A percentile compares a stretch with the other conserved stretches of the same genome.
Conservation (phyloP, 2,797 vertebrate genomes). For the Danio kyathit region DNA sequence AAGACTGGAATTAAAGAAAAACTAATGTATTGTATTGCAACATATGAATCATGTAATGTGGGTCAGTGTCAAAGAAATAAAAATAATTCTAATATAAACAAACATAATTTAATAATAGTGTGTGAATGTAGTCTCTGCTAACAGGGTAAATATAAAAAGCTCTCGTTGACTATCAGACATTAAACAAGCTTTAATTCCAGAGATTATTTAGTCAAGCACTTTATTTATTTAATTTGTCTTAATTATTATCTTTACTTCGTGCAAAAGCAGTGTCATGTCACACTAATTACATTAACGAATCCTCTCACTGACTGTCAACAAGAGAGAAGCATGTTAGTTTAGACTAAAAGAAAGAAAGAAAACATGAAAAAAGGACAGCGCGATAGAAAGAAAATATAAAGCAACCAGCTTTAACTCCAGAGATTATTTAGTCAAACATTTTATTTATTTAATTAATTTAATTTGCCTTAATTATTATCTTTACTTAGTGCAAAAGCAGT, state of each 20-base stretch:
- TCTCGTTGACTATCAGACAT: neutral
- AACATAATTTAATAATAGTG: neutral
- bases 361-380: too few species aligned
- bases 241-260: too few species aligned
- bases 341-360: too few species aligned
- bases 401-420: too few species aligned
- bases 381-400: too few species aligned
- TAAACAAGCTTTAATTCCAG: neutral
- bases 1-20: neutral
- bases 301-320: too few species aligned
- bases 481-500: neutral
- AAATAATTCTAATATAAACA: too few species aligned
- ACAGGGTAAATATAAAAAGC: neutral
- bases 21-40: too few species aligned
- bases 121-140: slow-evolving; percentile 5
- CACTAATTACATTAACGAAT: too few species aligned
- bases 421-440: too few species aligned
- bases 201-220: neutral
- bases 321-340: too few species aligned
- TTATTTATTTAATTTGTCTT: neutral
- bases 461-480: neutral
- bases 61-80: neutral
- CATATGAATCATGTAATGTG: neutral
- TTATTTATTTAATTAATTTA: neutral
- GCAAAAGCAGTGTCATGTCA: too few species aligned